phyloP scores from a whole-genome alignment of 2,888 invertebrate species.

The Agriopis aurantiaria region DNA sequence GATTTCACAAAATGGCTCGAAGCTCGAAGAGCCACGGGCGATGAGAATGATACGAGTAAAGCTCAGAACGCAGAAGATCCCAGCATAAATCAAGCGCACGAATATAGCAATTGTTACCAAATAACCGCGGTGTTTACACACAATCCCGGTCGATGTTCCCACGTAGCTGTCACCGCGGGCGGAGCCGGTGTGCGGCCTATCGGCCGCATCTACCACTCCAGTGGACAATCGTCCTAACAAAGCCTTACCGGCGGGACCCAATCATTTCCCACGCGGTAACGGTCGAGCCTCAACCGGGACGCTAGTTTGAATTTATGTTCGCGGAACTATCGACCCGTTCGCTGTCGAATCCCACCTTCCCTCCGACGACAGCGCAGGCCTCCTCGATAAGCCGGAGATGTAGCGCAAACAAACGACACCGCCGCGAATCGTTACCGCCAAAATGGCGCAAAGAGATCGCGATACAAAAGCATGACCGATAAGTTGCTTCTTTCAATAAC shows the following conservation, averaged over 20 bases:
- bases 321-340: constrained; percentile 67
- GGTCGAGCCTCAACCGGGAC: constrained; percentile 77
- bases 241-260: constrained; percentile 78
- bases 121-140: constrained; percentile 70
- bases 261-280: constrained; percentile 86
- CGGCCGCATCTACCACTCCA: constrained; percentile 81
- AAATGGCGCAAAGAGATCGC: constrained; percentile 74
- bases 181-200: constrained; percentile 72
- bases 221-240: constrained; percentile 86
- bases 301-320: constrained; percentile 79
- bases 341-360: constrained; percentile 68
- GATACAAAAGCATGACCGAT: constrained; percentile 84
- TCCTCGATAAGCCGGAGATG: constrained; percentile 66
- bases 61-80: constrained; percentile 32
- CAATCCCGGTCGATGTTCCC: constrained; percentile 76
- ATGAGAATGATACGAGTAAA: constrained; percentile 11
- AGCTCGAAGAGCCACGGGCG: constrained; percentile 5
- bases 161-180: constrained; percentile 82
- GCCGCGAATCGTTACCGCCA: constrained; percentile 56
- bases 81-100: constrained; percentile 55
- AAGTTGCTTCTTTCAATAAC: constrained; percentile 80
- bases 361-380: constrained; percentile 57
- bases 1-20: constrained; percentile 14
- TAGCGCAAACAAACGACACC: constrained; percentile 62
- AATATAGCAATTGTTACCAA: constrained; percentile 66